Evolutionary conservation across 2,888 invertebrate species (phyloP).

Genomic region (Bursaphelenchus okinawaensis): DNA sequence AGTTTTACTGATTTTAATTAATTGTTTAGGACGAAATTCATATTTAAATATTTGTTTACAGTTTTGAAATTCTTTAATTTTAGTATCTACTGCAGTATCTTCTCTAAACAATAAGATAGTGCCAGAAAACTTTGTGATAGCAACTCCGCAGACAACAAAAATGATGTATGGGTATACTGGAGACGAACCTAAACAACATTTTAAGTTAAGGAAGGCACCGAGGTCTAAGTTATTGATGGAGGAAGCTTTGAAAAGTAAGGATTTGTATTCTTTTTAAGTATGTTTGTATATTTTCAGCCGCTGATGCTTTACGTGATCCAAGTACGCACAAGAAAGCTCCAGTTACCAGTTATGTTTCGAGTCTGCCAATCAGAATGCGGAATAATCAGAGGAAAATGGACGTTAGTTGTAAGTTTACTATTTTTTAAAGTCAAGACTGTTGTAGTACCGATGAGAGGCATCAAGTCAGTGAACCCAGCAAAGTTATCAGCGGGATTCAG

Average conservation of each 20-base stretch:
- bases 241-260: constrained; percentile 27
- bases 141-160: not conserved
- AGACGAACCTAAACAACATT: constrained; percentile 25
- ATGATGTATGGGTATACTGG: constrained; percentile 18
- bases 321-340: constrained; percentile 18
- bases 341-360: constrained; percentile 19
- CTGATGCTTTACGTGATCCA: constrained; percentile 25
- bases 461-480: constrained; percentile 17
- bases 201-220: constrained; percentile 20
- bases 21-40: too few species aligned
- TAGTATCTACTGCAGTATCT: not conserved
- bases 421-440: not conserved
- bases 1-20: too few species aligned
- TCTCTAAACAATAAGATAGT: not conserved
- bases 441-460: constrained; percentile 41
- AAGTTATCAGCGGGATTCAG: constrained; percentile 40
- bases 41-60: too few species aligned
- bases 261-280: constrained; percentile 5
- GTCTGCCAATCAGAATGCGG: constrained; percentile 32
- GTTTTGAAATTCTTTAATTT: not conserved
- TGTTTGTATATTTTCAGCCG: constrained; percentile 20
- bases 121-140: constrained; percentile 7
- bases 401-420: constrained; percentile 25
- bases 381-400: constrained; percentile 29
- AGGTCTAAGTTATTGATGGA: constrained; percentile 24